Base-by-base conservation (phyloP, 1,140 invertebrate species). In the Drosophila nigrodunni region DNA sequence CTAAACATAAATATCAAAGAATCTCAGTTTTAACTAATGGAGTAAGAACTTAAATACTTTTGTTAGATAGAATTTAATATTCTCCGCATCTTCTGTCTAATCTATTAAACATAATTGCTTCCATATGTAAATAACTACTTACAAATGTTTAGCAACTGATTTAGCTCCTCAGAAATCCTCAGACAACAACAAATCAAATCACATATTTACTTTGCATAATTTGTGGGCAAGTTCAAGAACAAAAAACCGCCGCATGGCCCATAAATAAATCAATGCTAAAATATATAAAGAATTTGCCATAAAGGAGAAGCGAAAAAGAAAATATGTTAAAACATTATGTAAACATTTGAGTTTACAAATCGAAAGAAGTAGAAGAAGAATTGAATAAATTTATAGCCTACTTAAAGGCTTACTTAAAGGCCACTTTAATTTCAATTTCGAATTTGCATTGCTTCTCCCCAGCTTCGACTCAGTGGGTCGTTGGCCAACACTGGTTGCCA, bases 201-300 rank as follows among this genome's bases (percentile, higher is more conserved):
- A 59, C 54, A 72, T 64, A 79, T 77, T 79, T 79, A 41, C 54
- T 79, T 72, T 77, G 68, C 77, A 79, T 79, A 79, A 73, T 77
- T 79, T 68, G 74, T 62, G 62, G 67, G 39, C 61, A 66, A 61
- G 30, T 15, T 34, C 60, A 69, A 74, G 35, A 21, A n/a, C 39
- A 64, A 61, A 49, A 15, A 18, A 34, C 60, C 54, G 44, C 15
- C 39, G 35, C 35, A 69, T 6, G 61, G 18, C 15, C 46, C 61
- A 74, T 74, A 80, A 77, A 80, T 80, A 80, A 80, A 80, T 78
- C 77, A 79, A 80, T 80, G 74, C 75, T 59, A 52, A 61, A 65
- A 59, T 25, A 65, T 25, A 65, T 57, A 57, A 71, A 61, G 50
- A 64, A 71, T 64, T 55, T 64, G 57, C 57, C 10, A 18, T 25